Evolutionary conservation across 2,888 invertebrate genomes (phyloP).

Genomic region (Steinernema hermaphroditum): DNA sequence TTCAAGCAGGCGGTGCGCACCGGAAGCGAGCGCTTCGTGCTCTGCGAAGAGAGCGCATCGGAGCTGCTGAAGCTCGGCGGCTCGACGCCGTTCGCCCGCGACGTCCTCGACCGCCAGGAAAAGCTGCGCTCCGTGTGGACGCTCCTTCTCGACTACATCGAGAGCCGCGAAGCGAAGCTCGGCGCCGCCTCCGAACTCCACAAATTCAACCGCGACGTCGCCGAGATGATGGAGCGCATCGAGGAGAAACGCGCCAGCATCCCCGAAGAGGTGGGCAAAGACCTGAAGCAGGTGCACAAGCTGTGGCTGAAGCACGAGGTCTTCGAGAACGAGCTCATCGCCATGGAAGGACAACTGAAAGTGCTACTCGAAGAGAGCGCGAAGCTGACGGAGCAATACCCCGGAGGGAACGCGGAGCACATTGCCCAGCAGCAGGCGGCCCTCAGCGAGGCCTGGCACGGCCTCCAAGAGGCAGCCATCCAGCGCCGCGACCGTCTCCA

Average conservation of each 20-base stretch:
- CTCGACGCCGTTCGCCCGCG: conserved; percentile 82
- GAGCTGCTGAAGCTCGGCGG: conserved; percentile 76
- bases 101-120: conserved; percentile 76
- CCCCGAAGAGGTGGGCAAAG: conserved; percentile 78
- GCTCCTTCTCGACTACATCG: conserved; percentile 81
- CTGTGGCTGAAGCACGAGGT: conserved; percentile 85
- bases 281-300: conserved; percentile 79
- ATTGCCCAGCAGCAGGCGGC: conserved; percentile 84
- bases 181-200: conserved; percentile 95
- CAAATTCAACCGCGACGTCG: conserved; percentile 82
- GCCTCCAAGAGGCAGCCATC: conserved; percentile 80
- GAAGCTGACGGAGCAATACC: conserved; percentile 79
- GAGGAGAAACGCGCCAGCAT: conserved; percentile 82
- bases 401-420: conserved; percentile 86
- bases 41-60: conserved; percentile 85
- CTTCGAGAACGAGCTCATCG: conserved; percentile 87
- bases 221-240: conserved; percentile 60
- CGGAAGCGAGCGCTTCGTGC: conserved; percentile 84
- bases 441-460: conserved; percentile 84
- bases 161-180: conserved; percentile 82
- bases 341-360: conserved; percentile 82
- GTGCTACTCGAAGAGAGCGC: conserved; percentile 89
- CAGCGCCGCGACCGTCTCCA: conserved; percentile 80
- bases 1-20: conserved; percentile 86
- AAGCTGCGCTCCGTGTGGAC: conserved; percentile 75